Conservation (phyloP, 2,797 vertebrate species). For the Chelmon rostratus region DNA sequence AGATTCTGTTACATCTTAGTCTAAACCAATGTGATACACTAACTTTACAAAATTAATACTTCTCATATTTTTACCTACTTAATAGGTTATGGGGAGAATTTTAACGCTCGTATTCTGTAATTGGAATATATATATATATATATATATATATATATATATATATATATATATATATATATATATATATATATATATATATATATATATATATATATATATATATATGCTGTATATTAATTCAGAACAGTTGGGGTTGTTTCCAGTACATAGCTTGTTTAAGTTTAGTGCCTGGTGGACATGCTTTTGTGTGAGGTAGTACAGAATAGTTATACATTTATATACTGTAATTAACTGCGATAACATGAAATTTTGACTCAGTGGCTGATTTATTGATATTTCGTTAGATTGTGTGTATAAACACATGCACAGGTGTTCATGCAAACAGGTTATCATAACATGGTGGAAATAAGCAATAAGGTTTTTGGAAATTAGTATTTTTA, state of each 20-base stretch:
- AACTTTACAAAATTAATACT: slow-evolving; percentile 22
- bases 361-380: slow-evolving; percentile 18
- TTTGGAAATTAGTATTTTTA: slow-evolving; percentile 1
- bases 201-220: too few relatives aligned
- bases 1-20: slow-evolving; percentile 78
- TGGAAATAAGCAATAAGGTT: slow-evolving; percentile 26
- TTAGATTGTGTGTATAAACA: slow-evolving; percentile 39
- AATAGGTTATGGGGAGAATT: slow-evolving; percentile 39
- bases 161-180: too few relatives aligned
- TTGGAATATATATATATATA: too few relatives aligned
- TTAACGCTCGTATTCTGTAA: slow-evolving; percentile 10
- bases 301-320: not conserved
- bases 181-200: too few relatives aligned
- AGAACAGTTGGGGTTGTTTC: slow-evolving; percentile 5
- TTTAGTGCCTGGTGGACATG: too few relatives aligned
- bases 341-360: slow-evolving; percentile 5
- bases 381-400: slow-evolving; percentile 31
- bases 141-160: too few relatives aligned
- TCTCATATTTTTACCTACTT: slow-evolving; percentile 53
- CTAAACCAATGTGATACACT: slow-evolving; percentile 59
- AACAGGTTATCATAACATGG: slow-evolving; percentile 40
- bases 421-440: slow-evolving; percentile 66
- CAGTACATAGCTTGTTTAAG: slow-evolving; percentile 23
- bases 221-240: slow-evolving; percentile 15
- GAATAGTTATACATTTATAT: not conserved